Evolutionary conservation across 2,888 invertebrate species (phyloP).

Genomic region (Drosophila putrida): DNA sequence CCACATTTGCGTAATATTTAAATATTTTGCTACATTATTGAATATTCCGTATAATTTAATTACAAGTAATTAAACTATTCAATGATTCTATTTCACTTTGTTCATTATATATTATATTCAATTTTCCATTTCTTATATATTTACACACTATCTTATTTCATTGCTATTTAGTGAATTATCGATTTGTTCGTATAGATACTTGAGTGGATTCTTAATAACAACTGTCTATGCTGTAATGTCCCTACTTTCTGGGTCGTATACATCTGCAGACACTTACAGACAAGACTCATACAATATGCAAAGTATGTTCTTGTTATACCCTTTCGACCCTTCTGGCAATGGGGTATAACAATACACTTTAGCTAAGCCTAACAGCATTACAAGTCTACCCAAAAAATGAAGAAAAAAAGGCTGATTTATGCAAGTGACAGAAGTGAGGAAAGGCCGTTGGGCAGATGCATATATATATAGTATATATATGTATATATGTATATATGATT

Average conservation of each 20-base stretch:
- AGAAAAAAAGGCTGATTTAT: slow-evolving; percentile 35
- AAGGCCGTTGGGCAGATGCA: neutral
- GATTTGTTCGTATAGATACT: neutral
- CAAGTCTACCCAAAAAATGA: slow-evolving; percentile 3
- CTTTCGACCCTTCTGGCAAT: slow-evolving; percentile 38
- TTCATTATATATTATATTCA: no score
- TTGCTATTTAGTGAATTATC: neutral
- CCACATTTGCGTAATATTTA: neutral
- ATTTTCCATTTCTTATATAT: no score
- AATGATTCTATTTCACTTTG: no score
- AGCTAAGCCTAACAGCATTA: slow-evolving; percentile 49
- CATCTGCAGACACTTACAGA: slow-evolving; percentile 5
- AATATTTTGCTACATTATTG: neutral
- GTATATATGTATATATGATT: slow-evolving; percentile 4
- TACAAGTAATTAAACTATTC: no score
- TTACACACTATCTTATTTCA: no score
- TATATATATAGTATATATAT: neutral
- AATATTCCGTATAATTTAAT: neutral
- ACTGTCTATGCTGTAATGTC: slow-evolving; percentile 2
- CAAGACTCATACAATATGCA: slow-evolving; percentile 34
- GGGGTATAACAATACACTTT: slow-evolving; percentile 53
- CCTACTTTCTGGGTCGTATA: neutral
- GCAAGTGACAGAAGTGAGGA: slow-evolving; percentile 17
- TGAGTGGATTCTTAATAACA: neutral
- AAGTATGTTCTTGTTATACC: slow-evolving; percentile 15